phyloP scores from a whole-genome alignment of 2,113 vertebrate genomes.

The Silurus asotus region DNA sequence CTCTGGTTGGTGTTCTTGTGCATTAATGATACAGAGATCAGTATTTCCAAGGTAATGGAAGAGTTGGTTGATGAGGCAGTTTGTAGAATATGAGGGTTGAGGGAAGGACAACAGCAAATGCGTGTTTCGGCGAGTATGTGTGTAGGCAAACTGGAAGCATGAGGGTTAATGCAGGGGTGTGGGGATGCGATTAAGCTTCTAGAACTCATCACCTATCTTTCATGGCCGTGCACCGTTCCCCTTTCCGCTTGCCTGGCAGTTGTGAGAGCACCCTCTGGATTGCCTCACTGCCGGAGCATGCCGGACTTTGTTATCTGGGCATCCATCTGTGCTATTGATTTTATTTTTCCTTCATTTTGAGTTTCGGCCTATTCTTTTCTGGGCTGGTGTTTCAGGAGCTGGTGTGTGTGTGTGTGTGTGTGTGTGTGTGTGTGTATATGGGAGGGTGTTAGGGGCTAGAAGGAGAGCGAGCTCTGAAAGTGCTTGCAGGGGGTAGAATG shows the following conservation, averaged over 20 bases:
- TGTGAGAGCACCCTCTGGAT: slow-evolving; percentile 78
- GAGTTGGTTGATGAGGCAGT: slow-evolving; percentile 25
- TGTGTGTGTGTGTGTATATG: not conserved
- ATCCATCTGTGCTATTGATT: slow-evolving; percentile 82
- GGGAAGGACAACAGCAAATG: slow-evolving; percentile 20
- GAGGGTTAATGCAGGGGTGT: slow-evolving; percentile 44
- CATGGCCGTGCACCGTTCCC: slow-evolving; percentile 65
- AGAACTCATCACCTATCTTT: slow-evolving; percentile 68
- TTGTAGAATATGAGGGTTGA: slow-evolving; percentile 25
- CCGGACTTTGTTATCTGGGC: slow-evolving; percentile 77
- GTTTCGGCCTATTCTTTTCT: slow-evolving; percentile 76
- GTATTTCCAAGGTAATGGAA: slow-evolving; percentile 3
- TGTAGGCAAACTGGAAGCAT: slow-evolving; percentile 48
- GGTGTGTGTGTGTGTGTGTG: not conserved
- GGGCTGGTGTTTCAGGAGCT: slow-evolving; percentile 62
- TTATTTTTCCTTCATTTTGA: slow-evolving; percentile 58
- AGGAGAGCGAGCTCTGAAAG: slow-evolving; percentile 54
- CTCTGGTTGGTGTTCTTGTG: not conserved
- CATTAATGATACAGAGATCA: not conserved
- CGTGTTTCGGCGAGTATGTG: slow-evolving; percentile 49
- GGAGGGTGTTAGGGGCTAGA: slow-evolving; percentile 46
- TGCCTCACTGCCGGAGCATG: slow-evolving; percentile 75
- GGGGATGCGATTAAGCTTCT: slow-evolving; percentile 65
- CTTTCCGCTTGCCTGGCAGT: slow-evolving; percentile 74
- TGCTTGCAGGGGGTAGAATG: slow-evolving; percentile 36